A percentile compares a stretch with the other conserved stretches of the same genome.
phyloP scores from a whole-genome alignment of 2,113 vertebrate species.

The Tychaedon coryphoeus region DNA sequence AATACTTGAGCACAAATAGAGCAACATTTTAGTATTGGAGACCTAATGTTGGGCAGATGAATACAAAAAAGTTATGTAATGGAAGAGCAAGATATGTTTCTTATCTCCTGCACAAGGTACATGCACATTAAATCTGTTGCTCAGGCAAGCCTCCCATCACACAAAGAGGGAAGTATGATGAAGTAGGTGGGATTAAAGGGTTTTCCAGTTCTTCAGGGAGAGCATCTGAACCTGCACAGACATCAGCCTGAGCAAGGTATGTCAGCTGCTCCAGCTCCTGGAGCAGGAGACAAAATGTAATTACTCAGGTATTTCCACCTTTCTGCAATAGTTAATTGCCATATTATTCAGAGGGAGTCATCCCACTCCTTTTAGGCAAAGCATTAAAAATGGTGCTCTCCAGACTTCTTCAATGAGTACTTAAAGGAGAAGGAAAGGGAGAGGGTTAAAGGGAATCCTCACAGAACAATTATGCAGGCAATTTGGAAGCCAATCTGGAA shows the following conservation, averaged over 20 bases:
- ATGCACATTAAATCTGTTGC: not conserved
- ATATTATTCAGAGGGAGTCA: not conserved
- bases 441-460: not conserved
- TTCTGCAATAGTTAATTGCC: not conserved
- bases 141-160: not conserved
- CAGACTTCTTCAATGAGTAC: not conserved
- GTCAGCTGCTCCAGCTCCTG: not conserved
- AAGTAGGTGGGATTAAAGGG: not conserved
- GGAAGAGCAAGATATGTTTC: not conserved
- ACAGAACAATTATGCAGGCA: not conserved
- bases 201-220: not conserved
- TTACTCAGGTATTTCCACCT: not conserved
- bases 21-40: not conserved
- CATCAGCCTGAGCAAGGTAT: not conserved
- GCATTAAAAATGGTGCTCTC: not conserved
- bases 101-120: not conserved
- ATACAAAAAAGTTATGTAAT: not conserved
- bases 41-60: not conserved
- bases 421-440: conserved; percentile 18
- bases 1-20: not conserved
- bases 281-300: not conserved
- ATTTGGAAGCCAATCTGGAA: conserved; percentile 54
- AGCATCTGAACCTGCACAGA: not conserved
- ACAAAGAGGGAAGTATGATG: not conserved
- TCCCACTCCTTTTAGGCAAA: not conserved